Conservation (phyloP, 1,140 invertebrate genomes). For the Drosophila seguyi region DNA sequence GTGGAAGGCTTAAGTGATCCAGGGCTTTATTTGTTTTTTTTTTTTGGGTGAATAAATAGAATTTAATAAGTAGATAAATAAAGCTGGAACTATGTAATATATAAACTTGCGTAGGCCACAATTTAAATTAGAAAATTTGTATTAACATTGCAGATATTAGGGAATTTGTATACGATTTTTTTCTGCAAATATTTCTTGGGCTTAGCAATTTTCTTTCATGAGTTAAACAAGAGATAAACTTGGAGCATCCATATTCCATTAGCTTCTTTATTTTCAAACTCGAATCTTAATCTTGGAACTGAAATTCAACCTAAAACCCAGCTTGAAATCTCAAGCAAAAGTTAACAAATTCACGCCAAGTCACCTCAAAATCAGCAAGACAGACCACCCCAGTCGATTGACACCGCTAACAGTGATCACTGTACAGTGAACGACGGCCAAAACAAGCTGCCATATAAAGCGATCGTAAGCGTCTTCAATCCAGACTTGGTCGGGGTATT, state of each 20-base stretch:
- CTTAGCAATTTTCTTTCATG: no score
- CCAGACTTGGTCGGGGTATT: constrained; percentile 36
- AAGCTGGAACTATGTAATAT: no score
- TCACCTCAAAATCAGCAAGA: constrained; percentile 79
- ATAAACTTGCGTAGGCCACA: no score
- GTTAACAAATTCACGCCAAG: constrained; percentile 85
- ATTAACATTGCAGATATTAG: no score
- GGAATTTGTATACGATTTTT: no score
- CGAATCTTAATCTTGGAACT: background rate
- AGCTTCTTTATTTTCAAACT: no score
- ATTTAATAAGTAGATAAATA: no score
- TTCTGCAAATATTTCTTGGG: no score
- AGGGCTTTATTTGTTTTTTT: background rate
- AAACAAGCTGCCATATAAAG: constrained; percentile 68
- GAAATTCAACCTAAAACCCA: constrained; percentile 13
- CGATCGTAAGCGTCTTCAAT: constrained; percentile 27
- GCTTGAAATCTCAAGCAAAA: constrained; percentile 51
- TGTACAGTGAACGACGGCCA: constrained; percentile 18
- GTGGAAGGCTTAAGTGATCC: constrained; percentile 37
- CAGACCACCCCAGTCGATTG: constrained; percentile 76
- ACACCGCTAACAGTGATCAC: constrained; percentile 35
- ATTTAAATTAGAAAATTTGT: no score
- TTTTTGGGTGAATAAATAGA: background rate
- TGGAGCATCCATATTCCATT: no score
- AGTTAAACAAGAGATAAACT: no score